Conservation (phyloP, 2,797 vertebrate species). For the Diplodus puntazzo region DNA sequence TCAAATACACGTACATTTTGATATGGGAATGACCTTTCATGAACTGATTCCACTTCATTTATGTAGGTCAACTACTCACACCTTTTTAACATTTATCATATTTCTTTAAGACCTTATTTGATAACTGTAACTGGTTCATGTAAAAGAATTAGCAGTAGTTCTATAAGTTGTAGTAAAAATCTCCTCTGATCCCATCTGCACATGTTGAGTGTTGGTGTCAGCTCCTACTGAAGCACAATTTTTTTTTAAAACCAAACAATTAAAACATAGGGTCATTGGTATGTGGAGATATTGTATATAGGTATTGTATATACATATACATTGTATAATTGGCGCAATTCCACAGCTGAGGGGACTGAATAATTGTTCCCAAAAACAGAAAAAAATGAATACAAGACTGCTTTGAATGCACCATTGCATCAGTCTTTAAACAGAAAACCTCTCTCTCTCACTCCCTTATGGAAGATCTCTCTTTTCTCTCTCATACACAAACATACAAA, state of each 20-base stretch:
- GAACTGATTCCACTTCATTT: background rate
- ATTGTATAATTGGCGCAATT: background rate
- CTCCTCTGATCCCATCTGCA: background rate
- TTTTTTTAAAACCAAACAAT: no score
- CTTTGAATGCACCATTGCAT: constrained; percentile 20
- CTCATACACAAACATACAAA: constrained; percentile 28
- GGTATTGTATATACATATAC: background rate
- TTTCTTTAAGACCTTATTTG: background rate
- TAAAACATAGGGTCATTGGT: no score
- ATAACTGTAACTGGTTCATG: background rate
- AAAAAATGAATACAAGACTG: background rate
- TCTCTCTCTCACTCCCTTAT: background rate
- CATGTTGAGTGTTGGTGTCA: background rate
- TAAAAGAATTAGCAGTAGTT: background rate
- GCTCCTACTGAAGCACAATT: no score
- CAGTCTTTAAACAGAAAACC: constrained; percentile 28
- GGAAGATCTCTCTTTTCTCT: constrained; percentile 24
- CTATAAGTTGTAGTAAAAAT: background rate
- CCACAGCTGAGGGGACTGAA: background rate
- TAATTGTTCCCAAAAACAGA: background rate
- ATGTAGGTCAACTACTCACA: no score
- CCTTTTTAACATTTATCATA: background rate
- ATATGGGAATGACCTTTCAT: background rate
- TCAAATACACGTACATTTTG: background rate
- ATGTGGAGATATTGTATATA: no score